phyloP scores from a whole-genome alignment of 2,113 vertebrate species.

The Naja naja region DNA sequence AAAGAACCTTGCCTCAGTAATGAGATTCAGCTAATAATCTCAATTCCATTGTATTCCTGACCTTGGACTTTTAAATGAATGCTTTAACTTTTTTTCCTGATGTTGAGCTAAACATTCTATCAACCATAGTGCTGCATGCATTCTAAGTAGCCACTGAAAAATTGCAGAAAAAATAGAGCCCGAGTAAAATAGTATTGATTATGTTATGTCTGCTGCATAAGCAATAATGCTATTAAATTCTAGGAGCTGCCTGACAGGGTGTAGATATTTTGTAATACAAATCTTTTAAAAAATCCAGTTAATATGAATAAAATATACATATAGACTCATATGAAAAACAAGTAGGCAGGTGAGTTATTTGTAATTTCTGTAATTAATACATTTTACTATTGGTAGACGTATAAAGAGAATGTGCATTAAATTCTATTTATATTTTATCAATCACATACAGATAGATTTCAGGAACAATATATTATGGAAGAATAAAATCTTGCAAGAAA shows the following conservation, averaged over 20 bases:
- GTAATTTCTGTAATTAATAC: neutral
- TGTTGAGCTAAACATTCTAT: neutral
- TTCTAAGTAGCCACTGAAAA: neutral
- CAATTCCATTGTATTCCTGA: neutral
- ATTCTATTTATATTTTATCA: neutral
- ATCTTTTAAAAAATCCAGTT: neutral
- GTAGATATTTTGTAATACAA: neutral
- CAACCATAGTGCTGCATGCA: neutral
- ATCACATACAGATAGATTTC: neutral
- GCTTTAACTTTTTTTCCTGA: neutral
- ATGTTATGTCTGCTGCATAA: neutral
- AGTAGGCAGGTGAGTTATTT: neutral
- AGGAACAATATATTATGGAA: neutral
- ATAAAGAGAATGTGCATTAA: neutral
- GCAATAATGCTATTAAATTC: neutral
- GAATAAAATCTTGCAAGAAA: neutral
- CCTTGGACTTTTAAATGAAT: neutral
- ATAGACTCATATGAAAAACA: neutral
- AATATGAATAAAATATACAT: neutral
- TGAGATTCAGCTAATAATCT: neutral
- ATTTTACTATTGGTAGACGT: neutral
- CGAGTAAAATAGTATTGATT: neutral
- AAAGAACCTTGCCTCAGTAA: neutral
- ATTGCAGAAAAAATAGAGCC: neutral
- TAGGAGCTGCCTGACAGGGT: neutral